Evolutionary conservation across 1,140 invertebrate species (phyloP), one percentile per base, ranked within the genome.

Genomic region (Colletes latitarsis): DNA sequence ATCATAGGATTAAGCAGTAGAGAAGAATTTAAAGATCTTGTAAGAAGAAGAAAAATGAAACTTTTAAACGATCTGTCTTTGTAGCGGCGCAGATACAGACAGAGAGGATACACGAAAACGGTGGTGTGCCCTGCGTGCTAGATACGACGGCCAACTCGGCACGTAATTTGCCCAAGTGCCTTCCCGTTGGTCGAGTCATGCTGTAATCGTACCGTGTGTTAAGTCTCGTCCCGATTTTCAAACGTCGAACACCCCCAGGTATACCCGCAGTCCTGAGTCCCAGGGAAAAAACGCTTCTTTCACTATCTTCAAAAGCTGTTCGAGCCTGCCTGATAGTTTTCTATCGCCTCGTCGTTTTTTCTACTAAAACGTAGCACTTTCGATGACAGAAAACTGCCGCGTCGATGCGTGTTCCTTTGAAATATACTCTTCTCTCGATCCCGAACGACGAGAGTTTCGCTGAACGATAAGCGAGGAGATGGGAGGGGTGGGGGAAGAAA

Each of bases 121-220:
- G 67, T 76, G 77, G 71, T 81, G 85, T 90, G 89, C 90, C 89
- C 90, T 89, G 89, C 88, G 89, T 89, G 88, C 89, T 90, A 88
- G 82, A 91, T 85, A 91, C 86, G 88, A 88, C 89, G 88, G 91
- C 91, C 88, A 92, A 92, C 91, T 91, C 85, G 92, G 92, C 92
- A 93, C 92, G 90, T 92, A 92, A 92, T 92, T 93, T 91, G 90
- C 89, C 91, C 92, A 92, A 93, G 92, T 92, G 92, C 92, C 92
- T 93, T 92, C 90, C 92, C 89, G 92, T 93, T 92, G 92, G 91
- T 92, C 91, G 89, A 91, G 89, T 92, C 89, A 91, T 89, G 87
- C 90, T 92, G 88, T 89, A 90, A 89, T 88, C 88, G 83, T 87
- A 88, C 82, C 76, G 80, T 70, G 68, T 83, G 87, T 81, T 88